Conservation (phyloP, 53 echinoderm and acorn worm genomes). For the Echinometra lucunter region DNA sequence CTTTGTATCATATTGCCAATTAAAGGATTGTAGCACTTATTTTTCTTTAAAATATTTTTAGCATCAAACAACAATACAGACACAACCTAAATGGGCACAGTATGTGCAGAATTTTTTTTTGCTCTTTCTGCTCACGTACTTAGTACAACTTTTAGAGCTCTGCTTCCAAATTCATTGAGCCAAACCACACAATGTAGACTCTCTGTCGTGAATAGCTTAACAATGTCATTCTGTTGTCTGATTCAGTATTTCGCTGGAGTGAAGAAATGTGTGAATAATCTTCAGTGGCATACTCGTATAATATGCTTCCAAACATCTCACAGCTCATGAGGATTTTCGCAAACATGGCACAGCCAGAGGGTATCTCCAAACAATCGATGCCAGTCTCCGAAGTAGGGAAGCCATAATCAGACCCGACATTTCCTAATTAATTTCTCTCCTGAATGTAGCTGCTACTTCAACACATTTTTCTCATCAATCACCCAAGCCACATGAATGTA, state of each 20-base stretch:
- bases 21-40: no score
- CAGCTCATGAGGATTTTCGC: neutral
- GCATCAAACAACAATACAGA: no score
- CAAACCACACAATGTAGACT: no score
- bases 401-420: neutral
- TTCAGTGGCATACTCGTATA: neutral
- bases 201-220: neutral
- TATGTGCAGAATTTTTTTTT: no score
- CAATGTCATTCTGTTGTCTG: neutral
- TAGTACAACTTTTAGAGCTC: no score
- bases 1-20: no score
- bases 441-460: neutral
- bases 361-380: neutral
- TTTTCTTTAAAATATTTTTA: no score
- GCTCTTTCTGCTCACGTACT: no score
- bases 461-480: conserved; percentile 24
- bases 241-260: neutral
- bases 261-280: neutral
- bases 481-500: neutral
- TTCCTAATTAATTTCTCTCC: conserved; percentile 28
- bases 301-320: neutral
- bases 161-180: no score
- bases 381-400: neutral
- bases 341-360: neutral
- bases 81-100: no score